These are phyloP conservation scores for Phasianus colchicus DNA, from an alignment of 2,113 vertebrate species.

Conservation along the genomic window DNA sequence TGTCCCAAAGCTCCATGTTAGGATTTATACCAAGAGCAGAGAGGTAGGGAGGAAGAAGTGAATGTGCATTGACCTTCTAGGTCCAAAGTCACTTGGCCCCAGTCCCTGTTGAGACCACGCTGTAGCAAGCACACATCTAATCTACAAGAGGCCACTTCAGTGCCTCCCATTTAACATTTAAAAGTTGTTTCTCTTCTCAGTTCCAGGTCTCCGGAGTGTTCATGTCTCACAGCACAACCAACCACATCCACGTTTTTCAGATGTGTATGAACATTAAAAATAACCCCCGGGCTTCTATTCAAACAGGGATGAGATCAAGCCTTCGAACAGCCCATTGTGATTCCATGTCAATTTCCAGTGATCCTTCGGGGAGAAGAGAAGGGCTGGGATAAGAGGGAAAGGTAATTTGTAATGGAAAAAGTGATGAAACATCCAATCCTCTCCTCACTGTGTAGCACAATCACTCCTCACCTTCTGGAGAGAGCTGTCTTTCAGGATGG, in stretches of 20 bases:
- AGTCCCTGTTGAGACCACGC: neutral
- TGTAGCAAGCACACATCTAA: neutral
- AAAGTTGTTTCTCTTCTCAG: conserved; percentile 55
- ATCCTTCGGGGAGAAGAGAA: neutral
- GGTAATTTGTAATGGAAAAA: conserved; percentile 36
- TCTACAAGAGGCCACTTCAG: conserved; percentile 20
- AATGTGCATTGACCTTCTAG: neutral
- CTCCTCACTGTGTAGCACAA: neutral
- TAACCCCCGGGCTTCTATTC: conserved; percentile 14
- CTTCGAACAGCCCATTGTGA: neutral
- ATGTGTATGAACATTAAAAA: conserved; percentile 34
- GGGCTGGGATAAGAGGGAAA: neutral
- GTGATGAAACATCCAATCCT: neutral
- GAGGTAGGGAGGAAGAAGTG: neutral
- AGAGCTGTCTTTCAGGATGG: neutral
- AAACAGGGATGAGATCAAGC: conserved; percentile 24
- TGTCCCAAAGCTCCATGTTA: neutral
- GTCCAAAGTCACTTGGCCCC: conserved; percentile 12
- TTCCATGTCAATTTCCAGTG: neutral
- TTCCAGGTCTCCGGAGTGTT: neutral
- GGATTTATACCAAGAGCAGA: neutral
- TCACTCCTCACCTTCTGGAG: neutral
- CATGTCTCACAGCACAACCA: neutral
- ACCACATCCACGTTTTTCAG: conserved; percentile 32
- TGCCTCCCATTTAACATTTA: conserved; percentile 47